phyloP scores from a whole-genome alignment of 2,113 vertebrate genomes.

The Equus przewalskii region DNA sequence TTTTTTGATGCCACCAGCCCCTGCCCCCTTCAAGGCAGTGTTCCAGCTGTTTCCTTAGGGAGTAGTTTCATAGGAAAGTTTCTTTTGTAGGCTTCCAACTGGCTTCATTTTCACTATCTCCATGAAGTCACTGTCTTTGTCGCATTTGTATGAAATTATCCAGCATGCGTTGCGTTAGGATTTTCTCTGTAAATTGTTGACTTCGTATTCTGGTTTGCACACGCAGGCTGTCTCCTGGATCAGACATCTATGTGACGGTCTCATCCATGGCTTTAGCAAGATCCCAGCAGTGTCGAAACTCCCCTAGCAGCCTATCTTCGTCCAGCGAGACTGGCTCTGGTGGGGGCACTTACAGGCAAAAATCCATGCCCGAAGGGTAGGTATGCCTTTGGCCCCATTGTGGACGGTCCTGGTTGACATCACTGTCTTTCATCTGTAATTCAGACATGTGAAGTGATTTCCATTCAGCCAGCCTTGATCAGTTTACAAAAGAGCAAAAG shows the following conservation, averaged over 20 bases:
- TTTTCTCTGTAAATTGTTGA: conserved; percentile 67
- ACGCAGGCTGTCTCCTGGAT: conserved; percentile 94
- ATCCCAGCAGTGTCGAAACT: conserved; percentile 93
- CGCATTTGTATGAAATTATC: background rate
- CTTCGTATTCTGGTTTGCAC: conserved; percentile 65
- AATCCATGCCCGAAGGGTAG: conserved; percentile 97
- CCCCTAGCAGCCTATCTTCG: conserved; percentile 92
- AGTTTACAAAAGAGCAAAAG: background rate
- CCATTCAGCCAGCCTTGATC: background rate
- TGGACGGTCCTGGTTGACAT: rapidly evolving
- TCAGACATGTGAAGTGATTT: background rate
- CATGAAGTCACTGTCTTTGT: background rate
- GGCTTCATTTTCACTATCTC: conserved; percentile 33
- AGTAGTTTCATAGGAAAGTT: background rate
- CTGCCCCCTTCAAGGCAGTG: background rate
- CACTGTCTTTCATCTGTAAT: background rate
- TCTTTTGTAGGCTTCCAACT: conserved; percentile 66
- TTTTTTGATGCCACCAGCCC: background rate
- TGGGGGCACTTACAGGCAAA: conserved; percentile 94
- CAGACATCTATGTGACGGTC: conserved; percentile 95
- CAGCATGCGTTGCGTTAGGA: background rate
- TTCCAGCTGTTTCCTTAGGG: conserved; percentile 62
- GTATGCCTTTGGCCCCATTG: conserved; percentile 42
- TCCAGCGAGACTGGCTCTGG: conserved; percentile 92
- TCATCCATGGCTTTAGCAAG: conserved; percentile 95